A percentile compares a stretch with the other conserved stretches of the same genome.
phyloP scores from a whole-genome alignment of 2,113 vertebrate genomes.

The Panthera uncia region DNA sequence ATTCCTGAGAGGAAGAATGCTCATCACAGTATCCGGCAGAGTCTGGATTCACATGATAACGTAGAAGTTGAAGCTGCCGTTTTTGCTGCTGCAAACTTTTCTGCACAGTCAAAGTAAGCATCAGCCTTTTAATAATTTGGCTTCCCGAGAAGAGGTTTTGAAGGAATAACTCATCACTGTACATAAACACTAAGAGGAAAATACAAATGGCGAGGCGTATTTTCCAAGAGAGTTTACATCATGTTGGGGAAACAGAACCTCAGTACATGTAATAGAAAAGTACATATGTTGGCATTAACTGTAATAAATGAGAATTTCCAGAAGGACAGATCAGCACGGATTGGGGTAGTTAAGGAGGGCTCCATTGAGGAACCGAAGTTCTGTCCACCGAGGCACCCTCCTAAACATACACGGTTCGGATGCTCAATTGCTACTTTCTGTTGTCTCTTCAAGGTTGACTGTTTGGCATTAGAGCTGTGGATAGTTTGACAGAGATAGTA shows the following conservation, averaged over 20 bases:
- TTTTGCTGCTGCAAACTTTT: conserved; percentile 97
- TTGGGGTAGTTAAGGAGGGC: background rate
- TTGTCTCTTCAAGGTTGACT: background rate
- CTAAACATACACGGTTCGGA: background rate
- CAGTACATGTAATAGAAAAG: background rate
- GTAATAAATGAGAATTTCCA: background rate
- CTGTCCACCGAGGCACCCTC: background rate
- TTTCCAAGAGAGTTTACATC: background rate
- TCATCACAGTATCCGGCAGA: conserved; percentile 99
- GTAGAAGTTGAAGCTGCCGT: conserved; percentile 99
- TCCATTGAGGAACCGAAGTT: background rate
- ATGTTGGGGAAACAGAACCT: background rate
- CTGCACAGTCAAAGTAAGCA: conserved; percentile 97
- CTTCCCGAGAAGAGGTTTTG: background rate
- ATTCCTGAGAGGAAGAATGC: conserved; percentile 99
- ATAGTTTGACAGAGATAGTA: background rate
- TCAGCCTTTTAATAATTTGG: fast-evolving
- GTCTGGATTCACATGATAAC: conserved; percentile 97
- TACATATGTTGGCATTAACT: background rate
- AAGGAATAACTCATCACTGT: background rate
- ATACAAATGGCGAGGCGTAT: background rate
- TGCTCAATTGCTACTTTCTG: background rate
- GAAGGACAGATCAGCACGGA: background rate
- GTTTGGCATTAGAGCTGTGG: background rate
- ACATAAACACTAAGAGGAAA: background rate